Percentiles rank a stretch among this genome's conserved stretches.
Evolutionary conservation across 2,113 vertebrate species (phyloP).

Genomic region (Galbula dea): DNA sequence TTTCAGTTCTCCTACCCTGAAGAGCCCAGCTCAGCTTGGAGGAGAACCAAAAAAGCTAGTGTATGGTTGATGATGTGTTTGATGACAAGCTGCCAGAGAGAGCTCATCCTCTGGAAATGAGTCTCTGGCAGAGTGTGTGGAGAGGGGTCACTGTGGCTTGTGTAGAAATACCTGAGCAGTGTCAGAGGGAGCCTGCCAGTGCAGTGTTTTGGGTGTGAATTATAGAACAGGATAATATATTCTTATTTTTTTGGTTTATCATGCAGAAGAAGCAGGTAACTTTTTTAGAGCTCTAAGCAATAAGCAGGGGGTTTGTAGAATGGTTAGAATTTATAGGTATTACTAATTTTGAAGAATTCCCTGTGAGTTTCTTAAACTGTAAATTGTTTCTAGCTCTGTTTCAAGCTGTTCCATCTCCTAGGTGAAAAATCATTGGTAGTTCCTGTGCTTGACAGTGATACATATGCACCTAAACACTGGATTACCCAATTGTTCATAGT

Average conservation of each 20-base stretch:
- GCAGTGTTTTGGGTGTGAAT: neutral
- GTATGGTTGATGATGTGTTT: constrained; percentile 42
- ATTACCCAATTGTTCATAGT: constrained; percentile 55
- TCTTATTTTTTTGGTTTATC: constrained; percentile 32
- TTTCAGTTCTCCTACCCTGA: constrained; percentile 4
- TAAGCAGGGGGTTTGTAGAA: neutral
- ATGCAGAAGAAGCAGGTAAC: constrained; percentile 7
- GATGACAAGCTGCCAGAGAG: constrained; percentile 46
- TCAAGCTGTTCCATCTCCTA: constrained; percentile 24
- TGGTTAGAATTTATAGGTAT: constrained; percentile 5
- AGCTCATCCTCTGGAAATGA: constrained; percentile 59
- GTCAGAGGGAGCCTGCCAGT: neutral
- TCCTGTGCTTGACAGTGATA: constrained; percentile 53
- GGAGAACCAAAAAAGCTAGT: constrained; percentile 5
- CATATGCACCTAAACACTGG: constrained; percentile 39
- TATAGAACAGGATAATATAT: neutral
- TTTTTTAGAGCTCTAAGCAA: constrained; percentile 34
- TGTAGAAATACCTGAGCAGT: neutral
- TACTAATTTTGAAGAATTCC: constrained; percentile 11
- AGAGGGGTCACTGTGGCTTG: neutral
- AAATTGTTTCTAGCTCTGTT: constrained; percentile 15
- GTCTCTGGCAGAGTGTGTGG: neutral
- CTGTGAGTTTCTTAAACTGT: constrained; percentile 27
- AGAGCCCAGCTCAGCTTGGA: constrained; percentile 10
- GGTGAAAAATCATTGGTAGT: constrained; percentile 53